Evolutionary conservation across 2,113 vertebrate genomes (phyloP), one percentile per base, ranked within the genome.

Genomic region (Etheostoma spectabile): DNA sequence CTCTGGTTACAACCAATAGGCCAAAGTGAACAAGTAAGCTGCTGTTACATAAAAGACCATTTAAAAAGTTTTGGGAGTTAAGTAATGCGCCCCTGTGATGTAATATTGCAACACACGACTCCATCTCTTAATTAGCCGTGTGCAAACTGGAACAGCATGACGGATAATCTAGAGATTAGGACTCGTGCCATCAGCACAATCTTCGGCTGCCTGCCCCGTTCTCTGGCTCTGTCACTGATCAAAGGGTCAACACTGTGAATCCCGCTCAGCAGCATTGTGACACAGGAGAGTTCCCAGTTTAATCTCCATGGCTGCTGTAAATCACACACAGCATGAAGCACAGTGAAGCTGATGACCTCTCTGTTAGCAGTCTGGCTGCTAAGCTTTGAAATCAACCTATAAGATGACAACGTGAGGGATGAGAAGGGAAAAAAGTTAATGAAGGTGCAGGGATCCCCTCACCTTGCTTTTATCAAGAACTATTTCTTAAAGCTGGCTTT

Each of bases 81-180:
- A 86, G 84, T 75, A 77, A 61, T 64, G 64, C 11, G 4, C 30
- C 73, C 66, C 67, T n/a, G 30, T 65, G 70, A 86, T 27, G 64
- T 74, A 61, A 88, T 80, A 74, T 35, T 78, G 67, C 62, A 64
- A 74, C 64, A 82, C 64, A 71, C 67, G 63, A 35, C 67, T 83
- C 77, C 75, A 45, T 69, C 80, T 89, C 86, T 86, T 89, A 90
- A 93, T 90, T 89, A 90, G 78, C 87, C 6, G 80, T 68, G 74
- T 71, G 78, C 78, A 66, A 52, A 55, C 52, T 74, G 79, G 68
- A 87, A 83, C 81, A 88, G 83, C 77, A 64, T 88, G 88, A 92
- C 59, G 80, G 78, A 80, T 92, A 92, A 92, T 93, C 87, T 85
- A 61, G 66, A 84, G 90, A 92, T 92, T 93, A 91, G 89, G 90